phyloP scores from a whole-genome alignment of 2,113 vertebrate genomes.

The Burhinus bistriatus region DNA sequence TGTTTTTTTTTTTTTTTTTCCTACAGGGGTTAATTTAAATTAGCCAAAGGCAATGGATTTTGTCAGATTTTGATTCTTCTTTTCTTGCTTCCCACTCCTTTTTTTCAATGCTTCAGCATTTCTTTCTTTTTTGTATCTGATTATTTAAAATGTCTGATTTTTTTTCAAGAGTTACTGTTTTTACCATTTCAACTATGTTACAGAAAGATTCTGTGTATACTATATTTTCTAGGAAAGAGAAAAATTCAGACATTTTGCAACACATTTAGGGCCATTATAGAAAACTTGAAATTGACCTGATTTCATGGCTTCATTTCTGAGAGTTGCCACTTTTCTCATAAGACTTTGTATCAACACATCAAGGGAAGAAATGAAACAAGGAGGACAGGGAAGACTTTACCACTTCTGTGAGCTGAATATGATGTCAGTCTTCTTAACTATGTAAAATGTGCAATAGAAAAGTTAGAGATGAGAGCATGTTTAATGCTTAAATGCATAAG shows the following conservation, averaged over 20 bases:
- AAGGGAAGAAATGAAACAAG: not conserved
- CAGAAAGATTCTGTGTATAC: not conserved
- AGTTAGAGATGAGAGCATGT: not conserved
- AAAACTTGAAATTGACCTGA: not conserved
- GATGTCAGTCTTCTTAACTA: not conserved
- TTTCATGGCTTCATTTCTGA: not conserved
- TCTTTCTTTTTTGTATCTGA: not conserved
- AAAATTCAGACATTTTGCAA: not conserved
- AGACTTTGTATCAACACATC: not conserved
- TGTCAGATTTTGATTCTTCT: not conserved
- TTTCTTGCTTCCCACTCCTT: not conserved
- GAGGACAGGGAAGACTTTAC: not conserved
- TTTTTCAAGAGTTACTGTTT: not conserved
- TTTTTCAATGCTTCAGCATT: not conserved
- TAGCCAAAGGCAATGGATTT: not conserved
- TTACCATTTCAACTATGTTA: not conserved
- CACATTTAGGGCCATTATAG: not conserved
- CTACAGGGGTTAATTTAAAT: not conserved
- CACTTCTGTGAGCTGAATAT: not conserved
- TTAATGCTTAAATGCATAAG: not conserved
- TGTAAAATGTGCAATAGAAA: not conserved
- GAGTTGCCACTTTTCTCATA: not conserved
- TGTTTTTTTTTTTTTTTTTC: not conserved
- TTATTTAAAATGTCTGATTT: not conserved
- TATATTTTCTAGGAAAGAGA: not conserved